A percentile compares a stretch with the other conserved stretches of the same genome.
Conservation (phyloP, 2,797 vertebrate genomes). For the Hypotaenidia philippensis region DNA sequence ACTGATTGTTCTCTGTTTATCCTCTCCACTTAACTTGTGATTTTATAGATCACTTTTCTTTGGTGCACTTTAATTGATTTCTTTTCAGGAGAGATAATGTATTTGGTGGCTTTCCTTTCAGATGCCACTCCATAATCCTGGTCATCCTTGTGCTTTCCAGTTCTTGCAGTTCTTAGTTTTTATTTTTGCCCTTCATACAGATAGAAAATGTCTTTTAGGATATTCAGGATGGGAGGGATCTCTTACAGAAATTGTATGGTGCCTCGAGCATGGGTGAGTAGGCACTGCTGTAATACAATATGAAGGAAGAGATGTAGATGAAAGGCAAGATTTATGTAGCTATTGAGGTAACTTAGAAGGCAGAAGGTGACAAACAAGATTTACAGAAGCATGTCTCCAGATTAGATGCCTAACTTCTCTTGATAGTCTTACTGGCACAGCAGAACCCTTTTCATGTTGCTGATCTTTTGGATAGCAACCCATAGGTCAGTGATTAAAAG, state of each 20-base stretch:
- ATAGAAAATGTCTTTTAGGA: neutral
- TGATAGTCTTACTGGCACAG: neutral
- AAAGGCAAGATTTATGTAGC: conserved; percentile 30
- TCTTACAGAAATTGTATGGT: neutral
- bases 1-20: neutral
- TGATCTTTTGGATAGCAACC: neutral
- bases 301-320: conserved; percentile 9
- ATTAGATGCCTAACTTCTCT: conserved; percentile 5
- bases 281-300: neutral
- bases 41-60: conserved; percentile 12
- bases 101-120: neutral
- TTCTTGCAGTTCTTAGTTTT: neutral
- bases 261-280: neutral
- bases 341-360: neutral
- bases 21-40: neutral
- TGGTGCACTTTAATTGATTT: neutral
- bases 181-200: rapidly evolving
- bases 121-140: neutral
- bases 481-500: neutral
- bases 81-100: neutral
- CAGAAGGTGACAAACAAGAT: conserved; percentile 19
- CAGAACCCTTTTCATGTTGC: neutral
- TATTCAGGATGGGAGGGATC: neutral
- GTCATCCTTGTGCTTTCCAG: neutral
- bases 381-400: conserved; percentile 1